Evolutionary conservation across 2,113 vertebrate species (phyloP).

Genomic region (Pygoscelis adeliae): DNA sequence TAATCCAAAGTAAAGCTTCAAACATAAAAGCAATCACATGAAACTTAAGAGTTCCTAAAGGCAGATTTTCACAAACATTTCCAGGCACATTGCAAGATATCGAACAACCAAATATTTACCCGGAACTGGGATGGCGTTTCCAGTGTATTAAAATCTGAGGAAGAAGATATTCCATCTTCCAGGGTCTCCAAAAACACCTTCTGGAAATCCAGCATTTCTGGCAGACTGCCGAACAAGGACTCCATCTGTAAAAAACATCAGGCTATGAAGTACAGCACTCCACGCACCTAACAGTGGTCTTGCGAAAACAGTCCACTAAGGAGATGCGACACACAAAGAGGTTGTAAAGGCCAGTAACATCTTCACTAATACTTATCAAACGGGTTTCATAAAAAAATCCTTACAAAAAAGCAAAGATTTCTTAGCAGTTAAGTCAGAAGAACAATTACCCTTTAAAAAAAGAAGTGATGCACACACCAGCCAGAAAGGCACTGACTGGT

Average conservation of each 20-base stretch:
- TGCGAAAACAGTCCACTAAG: neutral
- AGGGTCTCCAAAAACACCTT: constrained; percentile 95
- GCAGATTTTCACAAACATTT: neutral
- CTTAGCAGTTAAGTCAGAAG: neutral
- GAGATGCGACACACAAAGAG: neutral
- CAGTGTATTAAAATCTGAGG: constrained; percentile 87
- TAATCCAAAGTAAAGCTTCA: neutral
- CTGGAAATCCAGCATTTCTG: constrained; percentile 97
- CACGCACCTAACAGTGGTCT: neutral
- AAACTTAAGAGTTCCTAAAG: neutral
- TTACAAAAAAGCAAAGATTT: neutral
- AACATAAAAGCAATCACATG: neutral
- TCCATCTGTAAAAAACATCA: constrained; percentile 85
- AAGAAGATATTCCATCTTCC: constrained; percentile 90
- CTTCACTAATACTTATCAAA: neutral
- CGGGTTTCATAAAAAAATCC: neutral
- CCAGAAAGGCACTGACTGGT: neutral
- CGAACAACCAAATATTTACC: constrained; percentile 67
- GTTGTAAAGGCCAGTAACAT: neutral
- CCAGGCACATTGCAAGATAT: neutral
- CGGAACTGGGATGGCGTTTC: constrained; percentile 94
- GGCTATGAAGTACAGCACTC: neutral
- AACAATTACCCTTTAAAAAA: neutral
- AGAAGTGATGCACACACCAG: neutral
- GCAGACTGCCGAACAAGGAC: constrained; percentile 95